Percentiles rank a stretch among this genome's conserved stretches.
These are phyloP conservation scores for Oxytorus armatus DNA, from an alignment of 2,888 invertebrate genomes.

Conservation along the genomic window DNA sequence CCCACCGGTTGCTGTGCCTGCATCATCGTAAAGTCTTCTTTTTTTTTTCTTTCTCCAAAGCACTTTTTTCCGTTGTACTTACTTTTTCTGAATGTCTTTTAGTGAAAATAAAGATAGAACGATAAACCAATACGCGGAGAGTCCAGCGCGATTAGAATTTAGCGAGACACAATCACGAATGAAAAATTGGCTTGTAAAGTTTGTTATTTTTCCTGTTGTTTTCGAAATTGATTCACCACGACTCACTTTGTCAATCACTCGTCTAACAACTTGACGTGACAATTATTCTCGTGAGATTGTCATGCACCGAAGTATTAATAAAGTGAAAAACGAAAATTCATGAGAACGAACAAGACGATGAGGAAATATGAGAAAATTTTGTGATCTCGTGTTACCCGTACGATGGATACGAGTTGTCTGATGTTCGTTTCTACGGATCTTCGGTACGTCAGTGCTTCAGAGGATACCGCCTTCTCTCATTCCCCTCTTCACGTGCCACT, in stretches of 20 bases:
- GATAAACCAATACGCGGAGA: not conserved
- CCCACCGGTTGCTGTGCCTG: slow-evolving; percentile 75
- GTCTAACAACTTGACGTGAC: not conserved
- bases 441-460: slow-evolving; percentile 65
- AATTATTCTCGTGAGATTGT: not conserved
- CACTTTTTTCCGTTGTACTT: not conserved
- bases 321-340: not conserved
- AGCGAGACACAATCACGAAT: not conserved
- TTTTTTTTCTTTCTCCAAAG: not conserved
- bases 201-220: not conserved
- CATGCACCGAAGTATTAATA: not conserved
- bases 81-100: no score
- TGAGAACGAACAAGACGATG: not conserved
- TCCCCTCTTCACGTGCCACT: slow-evolving; percentile 48
- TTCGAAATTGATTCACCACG: not conserved
- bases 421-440: slow-evolving; percentile 65
- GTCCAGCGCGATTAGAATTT: not conserved
- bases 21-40: slow-evolving; percentile 68
- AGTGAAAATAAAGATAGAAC: not conserved
- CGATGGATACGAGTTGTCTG: slow-evolving; percentile 73
- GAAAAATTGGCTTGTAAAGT: not conserved
- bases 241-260: not conserved
- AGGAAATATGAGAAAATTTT: not conserved
- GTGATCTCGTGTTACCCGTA: slow-evolving; percentile 50
- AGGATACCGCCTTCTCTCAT: slow-evolving; percentile 70